Conservation (phyloP, 2,888 invertebrate species). For the Dicyrtomina minuta region DNA sequence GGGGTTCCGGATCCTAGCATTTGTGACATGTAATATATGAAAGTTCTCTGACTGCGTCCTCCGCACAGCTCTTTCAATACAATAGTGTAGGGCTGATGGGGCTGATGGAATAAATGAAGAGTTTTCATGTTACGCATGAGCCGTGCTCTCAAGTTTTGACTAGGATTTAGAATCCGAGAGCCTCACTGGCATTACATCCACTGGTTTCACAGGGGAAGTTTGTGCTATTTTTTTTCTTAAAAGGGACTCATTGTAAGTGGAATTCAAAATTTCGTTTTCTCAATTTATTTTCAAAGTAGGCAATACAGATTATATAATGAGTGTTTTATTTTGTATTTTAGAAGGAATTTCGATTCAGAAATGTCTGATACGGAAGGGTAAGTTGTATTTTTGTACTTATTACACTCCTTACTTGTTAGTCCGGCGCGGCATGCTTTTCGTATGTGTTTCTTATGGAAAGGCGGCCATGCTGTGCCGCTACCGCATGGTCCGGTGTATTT, state of each 20-base stretch:
- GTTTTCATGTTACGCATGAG: too few species aligned
- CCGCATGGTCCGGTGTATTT: constrained; percentile 14
- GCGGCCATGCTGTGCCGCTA: background rate
- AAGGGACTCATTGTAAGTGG: constrained; percentile 46
- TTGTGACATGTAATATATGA: too few species aligned
- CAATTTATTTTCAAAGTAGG: too few species aligned
- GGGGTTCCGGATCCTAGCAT: too few species aligned
- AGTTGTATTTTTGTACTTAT: constrained; percentile 29
- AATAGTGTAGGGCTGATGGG: too few species aligned
- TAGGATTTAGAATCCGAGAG: background rate
- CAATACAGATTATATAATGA: background rate
- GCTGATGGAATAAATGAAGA: too few species aligned
- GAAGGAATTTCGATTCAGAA: constrained; percentile 50
- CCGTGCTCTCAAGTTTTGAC: too few species aligned
- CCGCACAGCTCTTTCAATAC: too few species aligned
- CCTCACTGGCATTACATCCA: background rate
- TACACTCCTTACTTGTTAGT: background rate
- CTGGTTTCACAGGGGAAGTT: constrained; percentile 11
- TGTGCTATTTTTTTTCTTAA: background rate
- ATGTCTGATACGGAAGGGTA: constrained; percentile 53
- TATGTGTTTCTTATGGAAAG: background rate
- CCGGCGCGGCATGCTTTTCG: constrained; percentile 21
- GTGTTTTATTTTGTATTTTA: constrained; percentile 35
- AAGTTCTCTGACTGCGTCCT: too few species aligned
- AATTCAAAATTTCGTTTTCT: constrained; percentile 10